phyloP scores from a whole-genome alignment of 2,888 invertebrate species.

The Tineola bisselliella region DNA sequence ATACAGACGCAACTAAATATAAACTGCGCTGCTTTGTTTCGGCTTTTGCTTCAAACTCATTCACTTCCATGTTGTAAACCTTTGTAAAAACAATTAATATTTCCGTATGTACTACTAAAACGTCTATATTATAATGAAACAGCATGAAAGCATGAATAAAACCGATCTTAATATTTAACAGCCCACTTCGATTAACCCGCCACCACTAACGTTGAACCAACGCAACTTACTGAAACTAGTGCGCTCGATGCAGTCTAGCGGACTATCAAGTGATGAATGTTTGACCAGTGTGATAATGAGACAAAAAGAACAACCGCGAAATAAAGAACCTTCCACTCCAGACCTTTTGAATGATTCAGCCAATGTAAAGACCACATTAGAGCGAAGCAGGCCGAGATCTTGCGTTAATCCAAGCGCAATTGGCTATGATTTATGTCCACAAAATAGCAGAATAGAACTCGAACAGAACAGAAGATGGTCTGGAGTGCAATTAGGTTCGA shows the following conservation, averaged over 20 bases:
- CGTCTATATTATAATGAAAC: constrained; percentile 20
- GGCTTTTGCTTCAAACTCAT: constrained; percentile 55
- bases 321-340: constrained; percentile 65
- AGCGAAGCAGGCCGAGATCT: constrained; percentile 74
- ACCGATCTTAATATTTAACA: constrained; percentile 59
- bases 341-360: constrained; percentile 69
- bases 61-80: constrained; percentile 16
- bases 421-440: constrained; percentile 58
- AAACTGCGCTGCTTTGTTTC: neutral
- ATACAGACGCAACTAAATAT: neutral
- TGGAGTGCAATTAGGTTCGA: constrained; percentile 74
- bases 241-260: constrained; percentile 67
- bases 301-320: constrained; percentile 53
- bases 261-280: constrained; percentile 63
- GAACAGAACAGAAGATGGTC: constrained; percentile 76
- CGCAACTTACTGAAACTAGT: constrained; percentile 68
- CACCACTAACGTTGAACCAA: constrained; percentile 68
- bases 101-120: neutral
- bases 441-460: constrained; percentile 56
- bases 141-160: constrained; percentile 62
- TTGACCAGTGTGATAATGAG: constrained; percentile 62
- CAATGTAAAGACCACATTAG: constrained; percentile 53
- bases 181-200: constrained; percentile 62
- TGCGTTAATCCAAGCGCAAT: constrained; percentile 70
- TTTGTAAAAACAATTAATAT: neutral